Percentiles rank a stretch among this genome's conserved stretches.
Evolutionary conservation across 1,140 invertebrate genomes (phyloP).

Genomic region (Lasaia peninsularis): DNA sequence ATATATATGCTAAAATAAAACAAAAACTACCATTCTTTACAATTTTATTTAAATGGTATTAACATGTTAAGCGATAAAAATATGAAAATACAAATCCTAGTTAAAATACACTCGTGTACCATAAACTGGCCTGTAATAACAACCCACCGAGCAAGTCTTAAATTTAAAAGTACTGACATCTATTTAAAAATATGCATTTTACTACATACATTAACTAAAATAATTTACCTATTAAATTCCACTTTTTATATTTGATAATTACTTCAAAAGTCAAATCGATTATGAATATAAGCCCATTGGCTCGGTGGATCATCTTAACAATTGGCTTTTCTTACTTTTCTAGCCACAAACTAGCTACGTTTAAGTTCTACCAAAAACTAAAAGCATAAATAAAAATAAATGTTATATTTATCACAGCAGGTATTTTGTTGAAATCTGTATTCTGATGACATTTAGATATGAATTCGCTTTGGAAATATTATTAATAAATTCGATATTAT

Average conservation of each 20-base stretch:
- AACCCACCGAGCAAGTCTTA: not conserved
- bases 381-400: slow-evolving; percentile 9
- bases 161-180: too few relatives aligned
- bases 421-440: not conserved
- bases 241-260: not conserved
- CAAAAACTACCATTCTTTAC: slow-evolving; percentile 2
- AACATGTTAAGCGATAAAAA: slow-evolving; percentile 8
- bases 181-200: not conserved
- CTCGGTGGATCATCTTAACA: not conserved
- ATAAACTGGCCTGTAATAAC: slow-evolving; percentile 5
- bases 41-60: slow-evolving; percentile 8
- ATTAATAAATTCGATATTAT: not conserved
- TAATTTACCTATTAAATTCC: too few relatives aligned
- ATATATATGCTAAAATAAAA: too few relatives aligned
- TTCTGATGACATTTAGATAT: not conserved
- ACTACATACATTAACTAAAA: too few relatives aligned
- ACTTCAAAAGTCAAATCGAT: not conserved
- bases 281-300: not conserved
- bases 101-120: slow-evolving; percentile 8
- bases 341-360: slow-evolving; percentile 5
- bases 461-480: not conserved
- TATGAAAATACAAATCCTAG: slow-evolving; percentile 12
- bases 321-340: not conserved
- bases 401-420: slow-evolving; percentile 10
- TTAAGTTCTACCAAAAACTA: slow-evolving; percentile 11